Evolutionary conservation across 2,888 invertebrate genomes (phyloP), one percentile per base, ranked within the genome.

Genomic region (Bombylius discolor): DNA sequence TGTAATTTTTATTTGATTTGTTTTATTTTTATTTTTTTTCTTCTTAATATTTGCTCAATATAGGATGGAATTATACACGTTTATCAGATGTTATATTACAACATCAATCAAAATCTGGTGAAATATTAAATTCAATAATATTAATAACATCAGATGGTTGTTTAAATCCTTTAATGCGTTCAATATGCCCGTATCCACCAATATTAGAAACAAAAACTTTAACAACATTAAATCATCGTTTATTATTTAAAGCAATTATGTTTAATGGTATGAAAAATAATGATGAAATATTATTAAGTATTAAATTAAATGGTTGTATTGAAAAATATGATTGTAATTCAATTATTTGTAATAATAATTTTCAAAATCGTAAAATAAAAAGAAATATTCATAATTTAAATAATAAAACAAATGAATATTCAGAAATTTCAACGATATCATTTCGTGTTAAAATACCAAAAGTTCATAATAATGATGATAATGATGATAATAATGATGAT

Each of bases 261-360:
- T 81, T 82, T 63, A 78, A 81, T 58, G 80, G 78, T 13, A 79
- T 80, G 75, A 72, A 70, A 31, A 78, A 77, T 61, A 79, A 78
- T 3, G 81, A 81, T 56, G 78, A 79, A 62, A 74, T 81, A 68
- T 67, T 79, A 4, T 67, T 82, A 60, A 78, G 76, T 48, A 77
- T 81, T 58, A 75, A 76, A 58, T 74, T 81, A 58, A 71, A 76
- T 1, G 82, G 77, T 1, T 82, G 81, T 59, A 58, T 81, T 47
- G 77, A 79, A 56, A 67, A 73, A 2, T 69, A 68, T 3, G 81
- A 81, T 62, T 81, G 81, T 62, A 66, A 69, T 56, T 66, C 73
- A 0, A 64, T 64, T 44, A 14, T 58, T 1, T 64, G 68, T 46
- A 65, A 68, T 36, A 72, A 72, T 34, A 63, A 60, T 5, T 56